Evolutionary conservation across 2,888 invertebrate species (phyloP), one percentile per base, ranked within the genome.

Genomic region (Peribatodes rhomboidaria): DNA sequence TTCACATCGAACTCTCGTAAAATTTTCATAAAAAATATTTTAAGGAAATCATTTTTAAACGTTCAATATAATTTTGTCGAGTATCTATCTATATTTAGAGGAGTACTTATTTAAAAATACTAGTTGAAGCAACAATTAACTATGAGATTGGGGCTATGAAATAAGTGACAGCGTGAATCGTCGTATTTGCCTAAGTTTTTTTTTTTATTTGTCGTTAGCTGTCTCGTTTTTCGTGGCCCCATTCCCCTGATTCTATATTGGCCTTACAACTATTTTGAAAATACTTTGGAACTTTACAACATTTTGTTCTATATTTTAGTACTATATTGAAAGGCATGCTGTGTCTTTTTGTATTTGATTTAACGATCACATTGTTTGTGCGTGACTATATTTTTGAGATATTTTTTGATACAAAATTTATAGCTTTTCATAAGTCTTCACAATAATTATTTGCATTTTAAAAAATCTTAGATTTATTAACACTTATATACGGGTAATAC

Each of bases 11-110:
- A 85, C 78, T 73, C 78, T 72, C 79, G 82, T 69, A 87, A 89
- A 89, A 80, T 71, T 81, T 77, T 87, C 86, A 87, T 90, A 90
- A 89, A 91, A 90, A 90, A 90, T 90, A 90, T 88, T 85, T 81
- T 77, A 90, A 87, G 81, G 84, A 88, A 90, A 89, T 84, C 71
- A 84, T 81, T 83, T 27, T 80, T 73, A 78, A 72, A 71, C 67
- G 55, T 78, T 78, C 78, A 71, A 76, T 74, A 70, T 76, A 75
- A 59, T 71, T 69, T 61, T 75, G 70, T 74, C 72, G 72, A 78
- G 66, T 83, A 73, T 76, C 74, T 77, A 74, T 72, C 47, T 59
- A 42, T 77, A 73, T 79, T 81, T 81, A 77, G 75, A 73, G 77
- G 72, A 82, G 80, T 85, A 86, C 85, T 87, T 86, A 85, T 70